Base-by-base conservation (phyloP, 2,113 vertebrate species). In the Anguilla japonica region DNA sequence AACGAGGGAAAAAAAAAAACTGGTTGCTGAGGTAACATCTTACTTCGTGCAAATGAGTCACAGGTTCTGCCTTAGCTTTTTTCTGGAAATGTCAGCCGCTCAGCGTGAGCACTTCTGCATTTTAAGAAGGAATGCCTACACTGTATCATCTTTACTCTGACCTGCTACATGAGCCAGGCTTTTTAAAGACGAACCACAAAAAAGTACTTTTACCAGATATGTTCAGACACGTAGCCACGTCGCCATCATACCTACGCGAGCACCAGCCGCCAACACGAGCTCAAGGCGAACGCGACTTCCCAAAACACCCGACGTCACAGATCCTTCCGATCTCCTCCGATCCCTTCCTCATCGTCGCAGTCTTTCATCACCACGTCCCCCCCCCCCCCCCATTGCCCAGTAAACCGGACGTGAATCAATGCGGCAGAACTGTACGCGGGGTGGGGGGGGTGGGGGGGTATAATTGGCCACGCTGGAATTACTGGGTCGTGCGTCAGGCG, bases 401-500 rank as follows among this genome's bases (percentile, higher is more conserved):
- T 6, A 26, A 67, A 22, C 18, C 18, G 22, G 60, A 26, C 20
- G 5, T 5, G 5, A 67, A 67, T 26, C 18, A 5, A 67, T 67
- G 60, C 60, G 18, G 20, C 22, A 26, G 60, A 20, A 26, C 8
- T 5, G 22, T 16, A 22, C 60, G 11, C 18, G 8, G 43, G 43
- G 43, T 34, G 34, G 34, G 34, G 34, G 43, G 43, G 43, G n/a
- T n/a, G 11, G 18, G 5, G 1, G 20, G 0, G 60, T 20, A 0
- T 67, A 26, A 22, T 67, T 26, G 60, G 18, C 18, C 60, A 5
- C 20, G 60, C 85, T 75, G 85, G 89, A 86, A 87, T 53, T 41
- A 87, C 5, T 14, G 94, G 93, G 94, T 95, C 93, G 92, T 95
- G 91, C 93, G 86, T 91, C 95, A 92, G 94, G 94, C 94, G 95